Evolutionary conservation across 2,888 invertebrate species (phyloP).

Genomic region (Ptychoptera contaminata): DNA sequence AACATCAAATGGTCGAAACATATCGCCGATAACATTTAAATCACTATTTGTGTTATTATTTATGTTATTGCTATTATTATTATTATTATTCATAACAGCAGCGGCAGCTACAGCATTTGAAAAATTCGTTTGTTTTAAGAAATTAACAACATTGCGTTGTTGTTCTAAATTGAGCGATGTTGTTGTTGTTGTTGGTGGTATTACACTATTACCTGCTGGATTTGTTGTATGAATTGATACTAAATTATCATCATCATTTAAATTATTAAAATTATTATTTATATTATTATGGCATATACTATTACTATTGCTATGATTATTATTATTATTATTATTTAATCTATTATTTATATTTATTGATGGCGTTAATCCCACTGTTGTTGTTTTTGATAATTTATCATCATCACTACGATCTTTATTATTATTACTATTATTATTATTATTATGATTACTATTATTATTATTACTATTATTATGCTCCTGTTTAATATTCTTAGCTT

Average conservation of each 20-base stretch:
- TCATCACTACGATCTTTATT: constrained; percentile 1
- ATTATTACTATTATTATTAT: constrained; percentile 1
- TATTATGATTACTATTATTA: too few species aligned
- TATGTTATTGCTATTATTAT: not conserved
- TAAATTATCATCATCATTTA: too few species aligned
- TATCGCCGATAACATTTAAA: constrained; percentile 5
- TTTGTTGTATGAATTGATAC: too few species aligned
- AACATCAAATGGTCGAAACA: constrained; percentile 9
- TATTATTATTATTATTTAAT: not conserved
- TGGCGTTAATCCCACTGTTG: not conserved
- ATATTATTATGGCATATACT: not conserved
- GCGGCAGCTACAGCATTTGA: not conserved
- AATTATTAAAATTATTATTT: too few species aligned
- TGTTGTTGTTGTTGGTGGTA: too few species aligned
- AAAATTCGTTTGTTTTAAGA: not conserved
- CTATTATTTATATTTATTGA: not conserved
- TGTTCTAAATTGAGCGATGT: constrained; percentile 1
- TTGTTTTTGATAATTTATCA: not conserved
- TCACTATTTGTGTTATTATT: not conserved
- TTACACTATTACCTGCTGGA: too few species aligned
- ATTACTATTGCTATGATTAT: not conserved
- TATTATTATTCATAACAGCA: not conserved
- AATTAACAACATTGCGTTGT: not conserved
- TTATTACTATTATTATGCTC: not conserved
- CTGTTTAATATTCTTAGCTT: constrained; percentile 46